phyloP scores from a whole-genome alignment of 2,113 vertebrate genomes.

The Scartelaos histophorus region DNA sequence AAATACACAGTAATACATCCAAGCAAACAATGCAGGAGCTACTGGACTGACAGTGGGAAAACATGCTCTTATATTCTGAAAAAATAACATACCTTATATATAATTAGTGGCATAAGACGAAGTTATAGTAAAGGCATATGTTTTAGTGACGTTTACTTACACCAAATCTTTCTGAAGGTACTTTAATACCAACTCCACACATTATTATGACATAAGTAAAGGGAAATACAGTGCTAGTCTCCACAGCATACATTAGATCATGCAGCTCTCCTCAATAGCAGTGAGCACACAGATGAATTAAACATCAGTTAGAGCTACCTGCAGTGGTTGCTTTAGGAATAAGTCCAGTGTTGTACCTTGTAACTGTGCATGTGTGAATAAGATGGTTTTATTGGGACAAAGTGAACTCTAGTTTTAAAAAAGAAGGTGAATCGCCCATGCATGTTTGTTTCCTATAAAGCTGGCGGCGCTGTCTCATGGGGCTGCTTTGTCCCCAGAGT shows the following conservation, averaged over 20 bases:
- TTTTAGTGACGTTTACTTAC: too few relatives aligned
- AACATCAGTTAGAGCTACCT: background rate
- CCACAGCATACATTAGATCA: background rate
- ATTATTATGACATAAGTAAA: background rate
- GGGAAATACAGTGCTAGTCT: background rate
- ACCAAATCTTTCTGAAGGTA: background rate
- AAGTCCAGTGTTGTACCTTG: slow-evolving; percentile 1
- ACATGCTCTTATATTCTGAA: background rate
- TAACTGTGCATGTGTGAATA: background rate
- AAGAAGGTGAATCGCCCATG: background rate
- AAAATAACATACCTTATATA: background rate
- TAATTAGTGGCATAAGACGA: background rate
- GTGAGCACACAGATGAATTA: background rate
- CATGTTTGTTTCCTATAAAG: slow-evolving; percentile 6
- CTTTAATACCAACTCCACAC: background rate
- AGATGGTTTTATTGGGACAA: slow-evolving; percentile 14
- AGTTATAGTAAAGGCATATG: background rate
- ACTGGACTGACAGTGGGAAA: background rate
- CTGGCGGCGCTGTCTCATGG: slow-evolving; percentile 41
- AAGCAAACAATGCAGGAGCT: background rate
- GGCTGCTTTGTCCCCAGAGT: slow-evolving; percentile 47
- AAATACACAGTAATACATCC: slow-evolving; percentile 5
- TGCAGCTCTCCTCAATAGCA: background rate
- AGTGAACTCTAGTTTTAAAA: slow-evolving; percentile 13
- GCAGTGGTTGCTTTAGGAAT: background rate